Conservation (phyloP, 2,113 vertebrate species). For the Cochlearius cochlearius region DNA sequence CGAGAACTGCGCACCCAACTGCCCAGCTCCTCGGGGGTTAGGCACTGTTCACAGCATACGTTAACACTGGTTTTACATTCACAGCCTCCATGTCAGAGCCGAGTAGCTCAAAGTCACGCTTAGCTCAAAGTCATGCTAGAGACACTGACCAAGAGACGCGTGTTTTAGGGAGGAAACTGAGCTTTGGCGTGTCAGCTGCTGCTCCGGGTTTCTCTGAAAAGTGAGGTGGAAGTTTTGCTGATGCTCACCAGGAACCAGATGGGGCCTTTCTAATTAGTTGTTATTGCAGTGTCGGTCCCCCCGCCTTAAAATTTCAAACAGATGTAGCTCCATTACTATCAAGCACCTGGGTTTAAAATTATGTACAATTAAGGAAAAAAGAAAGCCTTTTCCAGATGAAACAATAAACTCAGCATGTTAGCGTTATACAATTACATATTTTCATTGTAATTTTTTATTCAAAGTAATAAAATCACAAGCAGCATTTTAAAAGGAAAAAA, state of each 20-base stretch:
- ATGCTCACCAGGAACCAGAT: background rate
- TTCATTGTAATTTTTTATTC: background rate
- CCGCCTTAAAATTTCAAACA: background rate
- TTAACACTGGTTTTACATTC: background rate
- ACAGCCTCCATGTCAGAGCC: rapidly evolving
- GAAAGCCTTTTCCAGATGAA: background rate
- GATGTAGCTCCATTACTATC: background rate
- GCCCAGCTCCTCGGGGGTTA: background rate
- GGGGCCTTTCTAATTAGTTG: background rate
- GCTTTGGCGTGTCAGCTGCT: background rate
- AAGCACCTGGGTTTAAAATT: background rate
- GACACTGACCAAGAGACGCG: rapidly evolving
- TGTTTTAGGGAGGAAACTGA: background rate
- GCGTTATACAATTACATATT: background rate
- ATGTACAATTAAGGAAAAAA: background rate
- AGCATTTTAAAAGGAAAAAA: background rate
- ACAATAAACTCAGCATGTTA: background rate
- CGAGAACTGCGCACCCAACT: background rate
- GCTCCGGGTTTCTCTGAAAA: background rate
- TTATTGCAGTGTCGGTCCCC: background rate
- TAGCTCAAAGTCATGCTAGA: background rate
- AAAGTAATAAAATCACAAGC: background rate
- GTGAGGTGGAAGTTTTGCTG: background rate
- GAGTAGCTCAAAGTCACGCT: background rate
- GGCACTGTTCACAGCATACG: background rate